phyloP scores from a whole-genome alignment of 2,888 invertebrate genomes.

The Pediacus dermestoides region DNA sequence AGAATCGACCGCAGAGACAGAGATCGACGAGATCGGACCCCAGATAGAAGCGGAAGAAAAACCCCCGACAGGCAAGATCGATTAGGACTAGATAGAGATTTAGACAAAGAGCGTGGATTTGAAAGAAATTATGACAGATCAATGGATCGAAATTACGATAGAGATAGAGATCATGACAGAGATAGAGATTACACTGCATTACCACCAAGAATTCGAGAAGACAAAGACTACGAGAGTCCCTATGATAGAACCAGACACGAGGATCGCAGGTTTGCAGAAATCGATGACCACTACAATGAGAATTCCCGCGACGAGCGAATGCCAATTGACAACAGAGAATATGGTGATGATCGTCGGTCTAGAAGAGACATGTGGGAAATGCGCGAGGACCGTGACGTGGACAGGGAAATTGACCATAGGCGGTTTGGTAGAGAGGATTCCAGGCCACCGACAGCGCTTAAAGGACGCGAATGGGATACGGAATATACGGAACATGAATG shows the following conservation, averaged over 20 bases:
- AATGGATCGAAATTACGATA: constrained; percentile 39
- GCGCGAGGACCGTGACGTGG: constrained; percentile 40
- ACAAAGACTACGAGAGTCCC: constrained; percentile 46
- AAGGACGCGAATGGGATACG: constrained; percentile 44
- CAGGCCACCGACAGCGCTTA: constrained; percentile 31
- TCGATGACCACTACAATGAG: constrained; percentile 44
- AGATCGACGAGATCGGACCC: constrained; percentile 51
- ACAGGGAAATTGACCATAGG: constrained; percentile 30
- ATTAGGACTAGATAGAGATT: constrained; percentile 26
- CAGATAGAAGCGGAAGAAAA: constrained; percentile 35
- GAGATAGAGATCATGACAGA: constrained; percentile 39
- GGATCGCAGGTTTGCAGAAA: constrained; percentile 47
- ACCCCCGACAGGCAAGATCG: constrained; percentile 37
- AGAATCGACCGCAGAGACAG: constrained; percentile 49
- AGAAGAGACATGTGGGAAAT: constrained; percentile 45
- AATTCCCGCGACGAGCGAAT: constrained; percentile 41
- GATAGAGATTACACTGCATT: constrained; percentile 40
- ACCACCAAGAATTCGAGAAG: constrained; percentile 38
- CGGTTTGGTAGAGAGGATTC: constrained; percentile 38
- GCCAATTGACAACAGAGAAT: constrained; percentile 37
- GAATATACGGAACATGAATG: constrained; percentile 50
- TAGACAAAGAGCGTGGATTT: constrained; percentile 31
- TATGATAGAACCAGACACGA: constrained; percentile 50
- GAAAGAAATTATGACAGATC: constrained; percentile 37
- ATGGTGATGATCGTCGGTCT: constrained; percentile 42